Evolutionary conservation across 2,888 invertebrate genomes (phyloP), one percentile per base, ranked within the genome.

Genomic region (Nasonovia ribisnigri): DNA sequence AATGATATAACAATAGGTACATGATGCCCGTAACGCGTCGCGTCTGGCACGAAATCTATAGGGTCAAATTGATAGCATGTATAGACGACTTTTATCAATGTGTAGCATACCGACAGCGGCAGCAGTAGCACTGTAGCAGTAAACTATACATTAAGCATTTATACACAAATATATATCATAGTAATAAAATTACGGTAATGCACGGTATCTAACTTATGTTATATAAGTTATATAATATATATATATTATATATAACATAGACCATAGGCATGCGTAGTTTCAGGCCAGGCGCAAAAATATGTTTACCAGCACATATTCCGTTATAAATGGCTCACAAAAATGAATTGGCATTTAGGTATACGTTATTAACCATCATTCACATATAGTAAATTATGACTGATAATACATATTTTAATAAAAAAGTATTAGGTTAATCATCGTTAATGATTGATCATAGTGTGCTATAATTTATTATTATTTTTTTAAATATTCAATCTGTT

Each of bases 41-140:
- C 67, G 92, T 92, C 92, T 88, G 92, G 88, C 88, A 92, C 92
- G 77, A 88, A 77, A 77, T 88, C 29, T 43, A 67, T 42, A 42
- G 77, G 77, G 92, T 77, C 87, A 42, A 92, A 92, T 90, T 5
- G 54, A 77, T 77, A 77, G 77, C 77, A 36, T 77, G 77, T 36
- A 36, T 36, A 77, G 77, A 36, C 36, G 36, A 77, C 36, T 36
- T 36, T 36, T 36, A 77, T 77, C 77, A 36, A 36, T 77, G 36
- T 29, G 54, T 43, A 42, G n/a, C 51, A 13, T 29, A 84, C 16
- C 16, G 48, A 1, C 29, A n/a, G 51, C 10, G 20, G 48, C 3
- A 20, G 10, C 29, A 42, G 57, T 51, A 54, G 43, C 3, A 89
- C 1, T 5, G 24, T 42, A 36, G 11, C 48, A 91, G 51, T 29